Base-by-base conservation (phyloP, 2,888 invertebrate species). In the Stenodema calcarata region DNA sequence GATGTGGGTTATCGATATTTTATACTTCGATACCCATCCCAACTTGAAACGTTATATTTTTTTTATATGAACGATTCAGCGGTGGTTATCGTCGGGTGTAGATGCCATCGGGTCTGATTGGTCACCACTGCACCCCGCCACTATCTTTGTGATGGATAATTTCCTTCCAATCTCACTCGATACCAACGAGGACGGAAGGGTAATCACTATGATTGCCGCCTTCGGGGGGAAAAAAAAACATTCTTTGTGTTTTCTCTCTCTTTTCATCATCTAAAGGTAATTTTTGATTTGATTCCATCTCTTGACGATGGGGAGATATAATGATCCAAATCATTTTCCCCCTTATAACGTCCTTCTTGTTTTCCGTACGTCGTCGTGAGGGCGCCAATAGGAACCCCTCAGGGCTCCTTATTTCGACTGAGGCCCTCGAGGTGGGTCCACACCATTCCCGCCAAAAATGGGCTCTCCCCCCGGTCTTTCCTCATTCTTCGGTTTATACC, bases 291-390 rank as follows among this genome's bases (percentile, higher is more conserved):
- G 78, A 78, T 78, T 78, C 42, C 27, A 78, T 78, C 78, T 78
- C 44, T 78, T 41, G 47, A 44, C 41, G 78, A 78, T 14, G 78
- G 78, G 78, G 78, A 78, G 1, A 11, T 78, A 14, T 78, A 78
- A 78, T 78, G 78, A 78, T 78, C 78, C 78, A 27, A 78, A 78
- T 78, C 78, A 78, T 78, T 44, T 78, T 42, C 27, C 78, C 16
- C 30, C 18, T n/a, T 30, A 18, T 6, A 14, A 30, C 23, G 0
- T 70, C 27, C 27, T 27, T 23, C 14, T 70, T 27, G 16, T 9
- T 70, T 23, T 70, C 18, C 28, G 70, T 70, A 30, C 70, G 12
- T 30, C 14, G 28, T 70, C 16, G 16, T 9, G 42, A 11, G 47
- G 47, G 47, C 47, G 47, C 47, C 47, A 12, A 12, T 47, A 12